These are phyloP conservation scores for Neotoma lepida DNA, from an alignment of 2,113 vertebrate genomes.

Conservation along the genomic window DNA sequence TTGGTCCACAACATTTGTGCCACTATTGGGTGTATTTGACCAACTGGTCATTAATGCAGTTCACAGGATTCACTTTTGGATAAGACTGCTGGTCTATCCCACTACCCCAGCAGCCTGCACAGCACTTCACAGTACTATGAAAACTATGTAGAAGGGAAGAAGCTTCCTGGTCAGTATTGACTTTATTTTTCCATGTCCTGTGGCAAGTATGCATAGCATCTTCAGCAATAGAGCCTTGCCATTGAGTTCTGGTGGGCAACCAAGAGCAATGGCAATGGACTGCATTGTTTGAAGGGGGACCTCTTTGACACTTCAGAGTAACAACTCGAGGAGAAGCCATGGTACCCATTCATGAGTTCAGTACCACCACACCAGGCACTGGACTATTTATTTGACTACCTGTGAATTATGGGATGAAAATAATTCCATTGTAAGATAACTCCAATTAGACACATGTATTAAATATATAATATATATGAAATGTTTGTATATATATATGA, in stretches of 20 bases:
- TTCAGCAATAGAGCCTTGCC: background rate
- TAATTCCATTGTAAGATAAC: background rate
- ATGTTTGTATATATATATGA: background rate
- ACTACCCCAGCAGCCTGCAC: background rate
- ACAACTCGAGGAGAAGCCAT: background rate
- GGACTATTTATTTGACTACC: background rate
- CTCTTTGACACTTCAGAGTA: background rate
- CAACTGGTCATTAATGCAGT: background rate
- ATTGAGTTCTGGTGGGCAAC: background rate
- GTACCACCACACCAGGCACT: background rate
- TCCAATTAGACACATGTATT: background rate
- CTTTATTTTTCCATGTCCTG: background rate
- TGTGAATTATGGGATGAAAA: background rate
- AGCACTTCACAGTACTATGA: background rate
- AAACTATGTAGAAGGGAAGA: background rate
- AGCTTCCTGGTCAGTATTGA: background rate
- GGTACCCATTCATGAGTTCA: background rate
- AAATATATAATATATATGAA: no score
- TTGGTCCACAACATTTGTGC: background rate
- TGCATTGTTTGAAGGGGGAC: background rate
- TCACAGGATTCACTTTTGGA: background rate
- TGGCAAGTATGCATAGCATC: background rate
- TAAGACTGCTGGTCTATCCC: background rate
- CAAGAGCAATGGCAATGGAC: background rate
- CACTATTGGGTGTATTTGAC: background rate